Evolutionary conservation across 2,797 vertebrate genomes (phyloP), one percentile per base, ranked within the genome.

Genomic region (Pipistrellus pygmaeus): DNA sequence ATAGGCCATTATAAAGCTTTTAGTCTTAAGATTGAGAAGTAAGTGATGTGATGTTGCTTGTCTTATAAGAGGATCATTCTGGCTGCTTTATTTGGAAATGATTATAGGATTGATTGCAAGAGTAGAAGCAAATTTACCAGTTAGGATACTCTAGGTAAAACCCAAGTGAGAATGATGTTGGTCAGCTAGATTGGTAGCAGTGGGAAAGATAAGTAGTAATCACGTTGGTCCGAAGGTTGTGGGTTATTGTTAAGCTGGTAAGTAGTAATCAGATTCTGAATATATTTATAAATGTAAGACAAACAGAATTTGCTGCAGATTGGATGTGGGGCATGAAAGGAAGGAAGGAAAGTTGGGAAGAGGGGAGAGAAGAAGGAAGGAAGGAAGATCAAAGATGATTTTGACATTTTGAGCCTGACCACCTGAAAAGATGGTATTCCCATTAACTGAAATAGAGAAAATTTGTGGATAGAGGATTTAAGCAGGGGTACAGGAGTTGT

Each of bases 121-220:
- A 91, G 20, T 68, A 23, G 51, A 75, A 93, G n/a, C 57, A 89
- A 6, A 71, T 60, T 76, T 64, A 78, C 12, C 21, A 76, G 25
- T 95, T 91, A 84, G 66, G 41, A 81, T 88, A 44, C 66, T 86
- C 8, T 44, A 46, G 30, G 23, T 87, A 92, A 86, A 95, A 91
- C 66, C 20, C 35, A 66, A 51, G 32, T 83, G 53, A 95, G 18
- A 60, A 9, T 46, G 46, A 35, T 66, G 21, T n/a, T 73, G 53
- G 35, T 48, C 32, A 64, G 48, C 32, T 38, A 76, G 32, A 72
- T 35, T 84, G 20, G 25, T 25, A 64, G 11, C 64, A 90, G n/a
- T 77, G 75, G 21, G 53, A 21, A 23, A 55, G 55, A 62, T 55
- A 32, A 94, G 13, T 23, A 57, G 23, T 57, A 48, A 25, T 78